A percentile compares a stretch with the other conserved stretches of the same genome.
Evolutionary conservation across 2,797 vertebrate species (phyloP).

Genomic region (Gephyroberyx darwinii): DNA sequence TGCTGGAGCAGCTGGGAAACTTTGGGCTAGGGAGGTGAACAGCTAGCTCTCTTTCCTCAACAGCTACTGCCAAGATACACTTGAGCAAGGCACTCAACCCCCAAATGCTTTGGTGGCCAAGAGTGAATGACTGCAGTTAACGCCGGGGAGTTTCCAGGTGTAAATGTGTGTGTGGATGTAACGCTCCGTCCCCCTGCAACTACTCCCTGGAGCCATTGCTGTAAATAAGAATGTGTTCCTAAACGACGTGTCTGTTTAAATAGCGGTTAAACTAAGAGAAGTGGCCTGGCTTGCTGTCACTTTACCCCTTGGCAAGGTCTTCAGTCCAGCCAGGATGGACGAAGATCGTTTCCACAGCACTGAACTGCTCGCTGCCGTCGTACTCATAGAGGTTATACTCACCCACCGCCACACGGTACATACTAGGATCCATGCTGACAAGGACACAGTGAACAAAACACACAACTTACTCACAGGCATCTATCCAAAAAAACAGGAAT

Average conservation of each 20-base stretch:
- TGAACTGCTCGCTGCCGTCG: slow-evolving; percentile 71
- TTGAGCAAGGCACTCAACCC: too few relatives aligned
- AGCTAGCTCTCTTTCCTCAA: too few relatives aligned
- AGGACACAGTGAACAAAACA: slow-evolving; percentile 5
- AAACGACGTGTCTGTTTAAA: neutral
- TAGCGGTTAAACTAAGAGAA: neutral
- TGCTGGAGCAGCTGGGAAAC: too few relatives aligned
- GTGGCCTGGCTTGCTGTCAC: neutral
- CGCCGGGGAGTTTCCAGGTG: too few relatives aligned
- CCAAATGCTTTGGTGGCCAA: too few relatives aligned
- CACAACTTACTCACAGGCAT: neutral
- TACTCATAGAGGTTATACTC: slow-evolving; percentile 68
- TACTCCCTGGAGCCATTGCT: too few relatives aligned
- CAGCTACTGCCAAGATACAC: too few relatives aligned
- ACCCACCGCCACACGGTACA: slow-evolving; percentile 68
- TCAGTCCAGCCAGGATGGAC: slow-evolving; percentile 73
- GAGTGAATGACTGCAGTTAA: too few relatives aligned
- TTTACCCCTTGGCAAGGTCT: slow-evolving; percentile 70
- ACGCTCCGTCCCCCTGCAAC: too few relatives aligned
- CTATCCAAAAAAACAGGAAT: slow-evolving; percentile 1
- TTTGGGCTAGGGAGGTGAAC: too few relatives aligned
- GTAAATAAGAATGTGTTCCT: neutral
- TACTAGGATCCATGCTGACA: slow-evolving; percentile 49
- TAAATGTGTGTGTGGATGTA: too few relatives aligned
- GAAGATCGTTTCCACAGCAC: slow-evolving; percentile 49